Evolutionary conservation across 2,888 invertebrate species (phyloP).

Genomic region (Patella depressa): DNA sequence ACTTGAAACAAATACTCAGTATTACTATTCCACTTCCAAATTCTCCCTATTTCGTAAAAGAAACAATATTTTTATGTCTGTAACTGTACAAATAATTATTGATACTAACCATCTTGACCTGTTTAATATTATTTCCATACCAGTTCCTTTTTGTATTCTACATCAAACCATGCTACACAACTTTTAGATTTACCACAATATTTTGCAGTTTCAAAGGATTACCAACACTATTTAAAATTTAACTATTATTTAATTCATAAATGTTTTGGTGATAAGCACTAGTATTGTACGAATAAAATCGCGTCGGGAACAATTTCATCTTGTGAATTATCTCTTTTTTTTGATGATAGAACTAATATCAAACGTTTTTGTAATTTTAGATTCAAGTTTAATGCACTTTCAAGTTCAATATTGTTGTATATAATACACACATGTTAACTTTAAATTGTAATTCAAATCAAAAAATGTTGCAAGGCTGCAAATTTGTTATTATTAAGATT

Average conservation of each 20-base stretch:
- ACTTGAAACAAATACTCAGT: too few relatives aligned
- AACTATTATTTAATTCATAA: not conserved
- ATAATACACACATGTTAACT: not conserved
- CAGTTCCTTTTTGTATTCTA: too few relatives aligned
- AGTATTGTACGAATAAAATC: not conserved
- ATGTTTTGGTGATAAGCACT: not conserved
- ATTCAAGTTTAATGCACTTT: not conserved
- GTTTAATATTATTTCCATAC: too few relatives aligned
- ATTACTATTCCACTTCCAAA: too few relatives aligned
- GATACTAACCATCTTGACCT: too few relatives aligned
- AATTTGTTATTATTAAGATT: not conserved
- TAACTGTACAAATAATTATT: too few relatives aligned
- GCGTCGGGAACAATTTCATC: not conserved
- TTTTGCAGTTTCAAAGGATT: not conserved
- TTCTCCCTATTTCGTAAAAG: too few relatives aligned
- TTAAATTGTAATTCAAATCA: not conserved
- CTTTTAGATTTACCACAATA: not conserved
- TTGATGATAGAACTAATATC: not conserved
- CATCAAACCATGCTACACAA: not conserved
- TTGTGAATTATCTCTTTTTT: not conserved
- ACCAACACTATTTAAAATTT: not conserved
- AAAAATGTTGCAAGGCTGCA: not conserved
- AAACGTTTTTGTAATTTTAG: not conserved
- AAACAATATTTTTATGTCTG: too few relatives aligned
- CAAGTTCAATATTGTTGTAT: not conserved